phyloP scores from a whole-genome alignment of 2,888 invertebrate species.

The Elmis aenea region DNA sequence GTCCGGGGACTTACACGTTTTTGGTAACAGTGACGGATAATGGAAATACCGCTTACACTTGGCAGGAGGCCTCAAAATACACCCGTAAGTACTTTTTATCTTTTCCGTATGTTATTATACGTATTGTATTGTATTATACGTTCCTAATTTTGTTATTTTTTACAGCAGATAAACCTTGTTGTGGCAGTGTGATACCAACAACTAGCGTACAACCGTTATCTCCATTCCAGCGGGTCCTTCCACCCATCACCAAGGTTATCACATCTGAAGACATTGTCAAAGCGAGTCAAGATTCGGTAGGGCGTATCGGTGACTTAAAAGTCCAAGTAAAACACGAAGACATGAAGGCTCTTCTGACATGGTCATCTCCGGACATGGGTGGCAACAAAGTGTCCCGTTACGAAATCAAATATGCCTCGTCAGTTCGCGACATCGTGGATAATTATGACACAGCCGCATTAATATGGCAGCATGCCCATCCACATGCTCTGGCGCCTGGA shows the following conservation, averaged over 20 bases:
- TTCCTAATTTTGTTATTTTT: too few species aligned
- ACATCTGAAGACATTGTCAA: slow-evolving; percentile 40
- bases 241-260: slow-evolving; percentile 48
- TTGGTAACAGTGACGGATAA: slow-evolving; percentile 51
- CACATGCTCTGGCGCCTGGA: slow-evolving; percentile 50
- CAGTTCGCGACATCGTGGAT: slow-evolving; percentile 47
- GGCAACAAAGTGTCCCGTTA: slow-evolving; percentile 50
- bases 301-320: slow-evolving; percentile 53
- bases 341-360: slow-evolving; percentile 50
- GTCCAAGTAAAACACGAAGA: slow-evolving; percentile 46
- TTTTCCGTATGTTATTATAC: slow-evolving; percentile 3
- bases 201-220: slow-evolving; percentile 48
- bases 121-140: too few species aligned
- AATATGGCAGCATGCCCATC: slow-evolving; percentile 46
- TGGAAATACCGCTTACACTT: slow-evolving; percentile 52
- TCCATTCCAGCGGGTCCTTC: slow-evolving; percentile 51
- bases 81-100: slow-evolving; percentile 31
- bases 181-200: slow-evolving; percentile 50
- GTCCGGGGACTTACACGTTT: slow-evolving; percentile 50
- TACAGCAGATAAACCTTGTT: slow-evolving; percentile 48
- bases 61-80: slow-evolving; percentile 38
- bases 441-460: slow-evolving; percentile 46
- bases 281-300: slow-evolving; percentile 41
- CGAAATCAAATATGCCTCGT: slow-evolving; percentile 49
- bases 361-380: slow-evolving; percentile 59